Conservation (phyloP, 53 echinoderm and acorn worm species). For the Holothuria scabra region DNA sequence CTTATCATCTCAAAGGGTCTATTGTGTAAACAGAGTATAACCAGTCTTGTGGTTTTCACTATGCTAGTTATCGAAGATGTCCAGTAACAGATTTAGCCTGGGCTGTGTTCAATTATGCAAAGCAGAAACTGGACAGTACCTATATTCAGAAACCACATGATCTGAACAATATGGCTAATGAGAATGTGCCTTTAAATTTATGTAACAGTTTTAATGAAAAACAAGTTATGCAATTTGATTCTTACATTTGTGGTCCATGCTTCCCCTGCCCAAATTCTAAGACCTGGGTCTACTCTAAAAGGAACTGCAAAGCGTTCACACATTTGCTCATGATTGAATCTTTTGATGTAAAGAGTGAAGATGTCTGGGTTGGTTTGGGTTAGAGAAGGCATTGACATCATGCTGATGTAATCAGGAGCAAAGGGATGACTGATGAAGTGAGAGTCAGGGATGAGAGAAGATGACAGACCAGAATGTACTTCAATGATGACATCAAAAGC, state of each 20-base stretch:
- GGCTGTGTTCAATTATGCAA: too few species aligned
- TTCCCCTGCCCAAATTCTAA: slow-evolving; percentile 60
- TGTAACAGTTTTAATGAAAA: too few species aligned
- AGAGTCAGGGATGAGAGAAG: slow-evolving; percentile 57
- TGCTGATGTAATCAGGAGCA: slow-evolving; percentile 1
- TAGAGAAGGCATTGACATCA: slow-evolving; percentile 46
- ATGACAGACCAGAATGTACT: slow-evolving; percentile 60
- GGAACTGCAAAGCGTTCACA: slow-evolving; percentile 75
- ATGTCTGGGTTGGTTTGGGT: slow-evolving; percentile 41
- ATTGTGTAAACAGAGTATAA: too few species aligned
- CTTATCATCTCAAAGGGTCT: too few species aligned
- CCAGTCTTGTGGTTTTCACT: too few species aligned
- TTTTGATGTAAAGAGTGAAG: slow-evolving; percentile 62
- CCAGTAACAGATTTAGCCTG: too few species aligned
- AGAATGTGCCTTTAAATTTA: too few species aligned
- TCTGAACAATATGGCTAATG: too few species aligned
- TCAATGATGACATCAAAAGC: slow-evolving; percentile 79
- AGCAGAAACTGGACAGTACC: too few species aligned
- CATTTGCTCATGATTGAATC: slow-evolving; percentile 62
- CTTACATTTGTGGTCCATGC: slow-evolving; percentile 64
- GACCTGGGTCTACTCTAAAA: slow-evolving; percentile 58
- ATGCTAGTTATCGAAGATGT: too few species aligned
- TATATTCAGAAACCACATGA: too few species aligned
- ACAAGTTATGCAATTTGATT: neutral
- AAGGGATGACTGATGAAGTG: slow-evolving; percentile 69